Evolutionary conservation across 2,113 vertebrate species (phyloP), one percentile per base, ranked within the genome.

Genomic region (Gobiocypris rarus): DNA sequence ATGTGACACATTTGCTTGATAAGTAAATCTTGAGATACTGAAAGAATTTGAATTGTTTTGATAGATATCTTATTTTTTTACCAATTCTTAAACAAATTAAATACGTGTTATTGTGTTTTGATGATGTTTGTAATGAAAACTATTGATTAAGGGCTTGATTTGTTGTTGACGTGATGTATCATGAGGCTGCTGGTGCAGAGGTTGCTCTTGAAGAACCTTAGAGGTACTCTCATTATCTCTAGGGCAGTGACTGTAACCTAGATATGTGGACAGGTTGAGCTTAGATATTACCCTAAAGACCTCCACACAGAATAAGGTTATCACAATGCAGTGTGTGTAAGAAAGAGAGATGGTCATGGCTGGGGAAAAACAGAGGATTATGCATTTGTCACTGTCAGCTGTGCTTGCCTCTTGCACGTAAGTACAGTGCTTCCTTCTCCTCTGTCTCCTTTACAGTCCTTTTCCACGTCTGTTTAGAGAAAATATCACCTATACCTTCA

Each of bases 381-480:
- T 58, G 56, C 81, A 90, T 90, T 88, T 81, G 85, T 88, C 88
- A 89, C 86, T 89, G 88, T 90, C 89, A 89, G 67, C 75, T 85
- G 38, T 17, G 70, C 70, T 82, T 83, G 87, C 69, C 83, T 86
- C 86, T 85, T 54, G 61, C 45, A 82, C 79, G 9, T 79, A 88
- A 84, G 31, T 82, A 82, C 81, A 78, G 84, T 84, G 70, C 52
- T 65, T 43, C 52, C 38, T 77, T 58, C 70, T 58, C 17, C 50
- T 81, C 74, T 41, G 61, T 28, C n/a, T 75, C 5, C 74, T 43
- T 75, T 63, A 41, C 58, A 65, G 24, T 48, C 43, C 22, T 56
- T 59, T 9, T 19, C 34, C 6, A 7, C 50, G 26, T 83, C 56
- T 74, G 71, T 67, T 52, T 69, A 76, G 19, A 50, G 48, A 54